These are phyloP conservation scores for Temnothorax ravouxi DNA, from an alignment of 2,888 invertebrate genomes.

Conservation along the genomic window DNA sequence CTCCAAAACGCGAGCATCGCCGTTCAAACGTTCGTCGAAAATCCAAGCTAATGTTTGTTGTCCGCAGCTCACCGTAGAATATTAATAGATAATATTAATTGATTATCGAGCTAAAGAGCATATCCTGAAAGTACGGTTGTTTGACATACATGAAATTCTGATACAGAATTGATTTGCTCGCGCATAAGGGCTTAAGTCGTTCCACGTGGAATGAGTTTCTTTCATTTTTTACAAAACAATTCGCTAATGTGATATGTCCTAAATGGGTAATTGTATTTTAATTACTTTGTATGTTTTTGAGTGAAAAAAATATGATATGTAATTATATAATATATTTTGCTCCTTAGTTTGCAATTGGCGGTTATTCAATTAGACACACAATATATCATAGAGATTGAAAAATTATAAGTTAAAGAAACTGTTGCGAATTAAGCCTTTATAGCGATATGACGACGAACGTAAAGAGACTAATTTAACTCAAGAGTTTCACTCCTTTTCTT, in stretches of 20 bases:
- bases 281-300: background rate
- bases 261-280: background rate
- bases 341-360: background rate
- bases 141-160: conserved; percentile 4
- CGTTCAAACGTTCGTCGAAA: conserved; percentile 64
- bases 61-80: conserved; percentile 59
- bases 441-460: conserved; percentile 51
- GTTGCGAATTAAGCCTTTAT: conserved; percentile 54
- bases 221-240: background rate
- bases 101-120: conserved; percentile 20
- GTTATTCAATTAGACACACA: background rate
- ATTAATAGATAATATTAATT: conserved; percentile 24
- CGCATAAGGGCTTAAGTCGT: conserved; percentile 13
- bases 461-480: conserved; percentile 73
- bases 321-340: background rate
- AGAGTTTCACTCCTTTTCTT: conserved; percentile 76
- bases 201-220: background rate
- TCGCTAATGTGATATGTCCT: background rate
- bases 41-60: conserved; percentile 67
- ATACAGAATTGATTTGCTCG: conserved; percentile 1
- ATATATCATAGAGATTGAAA: background rate
- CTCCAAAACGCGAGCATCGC: conserved; percentile 60
- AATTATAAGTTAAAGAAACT: background rate
- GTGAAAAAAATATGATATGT: background rate
- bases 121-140: conserved; percentile 20